Evolutionary conservation across 2,797 vertebrate genomes (phyloP), one percentile per base, ranked within the genome.

Genomic region (Amblyraja radiata): DNA sequence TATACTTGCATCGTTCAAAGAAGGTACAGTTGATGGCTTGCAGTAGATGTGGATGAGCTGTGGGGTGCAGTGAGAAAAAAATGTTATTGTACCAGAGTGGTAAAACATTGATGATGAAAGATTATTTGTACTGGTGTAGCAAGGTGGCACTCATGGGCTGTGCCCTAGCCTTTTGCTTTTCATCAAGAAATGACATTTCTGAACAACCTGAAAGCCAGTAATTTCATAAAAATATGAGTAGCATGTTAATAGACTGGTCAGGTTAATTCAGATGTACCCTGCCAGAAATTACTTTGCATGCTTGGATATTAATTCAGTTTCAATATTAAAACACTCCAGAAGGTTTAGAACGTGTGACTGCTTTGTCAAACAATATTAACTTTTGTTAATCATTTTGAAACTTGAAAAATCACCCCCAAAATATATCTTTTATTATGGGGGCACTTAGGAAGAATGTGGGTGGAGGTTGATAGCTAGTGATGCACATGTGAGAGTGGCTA

Each of bases 291-390:
- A 1, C 63, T 88, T 18, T 68, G n/a, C 63, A 32, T 18, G 6
- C 84, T 65, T 65, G 18, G 61, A 28, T 28, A 61, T 84, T 84
- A 84, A 88, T 23, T 7, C 63, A 68, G 63, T 21, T 36, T 36
- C 36, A 18, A 21, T n/a, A 88, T 88, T 68, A 68, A 88, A 65
- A 18, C 84, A 88, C 63, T 88, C 61, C 84, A 68, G 16, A 32
- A 68, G n/a, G 63, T 88, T 88, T 88, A 23, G 7, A 68, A 68
- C 32, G 21, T 68, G 25, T 36, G 84, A 88, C 16, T 68, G 21
- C 7, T 86, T 86, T 65, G n/a, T 88, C 61, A 88, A 68, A 32
- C 84, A 88, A 88, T 88, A 88, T 88, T 36, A 88, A 32, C 63
- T 68, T 32, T 68, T 68, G 63, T 36, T 88, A 68, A 88, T 86